Base-by-base conservation (phyloP, 2,797 vertebrate species). In the Mus caroli region DNA sequence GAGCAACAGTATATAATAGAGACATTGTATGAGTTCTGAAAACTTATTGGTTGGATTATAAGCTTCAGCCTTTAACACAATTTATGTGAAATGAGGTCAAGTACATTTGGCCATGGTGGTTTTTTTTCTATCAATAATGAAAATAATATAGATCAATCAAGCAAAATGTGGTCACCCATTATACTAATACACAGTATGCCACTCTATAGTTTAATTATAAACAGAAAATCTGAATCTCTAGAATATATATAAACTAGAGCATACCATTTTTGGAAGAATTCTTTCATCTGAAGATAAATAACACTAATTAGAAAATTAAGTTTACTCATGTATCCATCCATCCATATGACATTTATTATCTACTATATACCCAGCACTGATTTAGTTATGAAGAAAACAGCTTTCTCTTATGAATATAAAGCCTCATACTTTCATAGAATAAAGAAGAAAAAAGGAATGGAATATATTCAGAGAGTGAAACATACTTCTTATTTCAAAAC, bases 281-380 rank as follows among this genome's bases (percentile, higher is more conserved):
- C 22, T 94, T 96, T 92, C 85, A 67, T 54, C 78, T n/a, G 43
- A 94, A 69, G 34, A 83, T 86, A 94, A 96, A 90, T 87, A 83
- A 92, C 26, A 24, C 34, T 89, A 43, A 85, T 86, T 75, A 75
- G 10, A 56, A 93, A 96, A 95, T 64, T 92, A 87, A 54, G 15
- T 64, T n/a, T 82, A 58, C 73, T 87, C 13, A n/a, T 94, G 24
- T 22, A 78, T 46, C 91, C 64, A 82, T 89, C 12, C 15, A 54
- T 71, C 15, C 26, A 52, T 82, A 50, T 90, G 60, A 69, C 20
- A 88, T 20, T 62, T 76, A 26, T 88, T 54, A 62, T 40, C 19
- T 92, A 43, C 20, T 62, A 11, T 73, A 26, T 85, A 54, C 40
- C 17, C 37, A 85, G 46, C 3, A 62, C 17, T 85, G 3, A 89